These are phyloP conservation scores for Notiomystis cincta DNA, from an alignment of 2,113 vertebrate genomes.

Conservation along the genomic window DNA sequence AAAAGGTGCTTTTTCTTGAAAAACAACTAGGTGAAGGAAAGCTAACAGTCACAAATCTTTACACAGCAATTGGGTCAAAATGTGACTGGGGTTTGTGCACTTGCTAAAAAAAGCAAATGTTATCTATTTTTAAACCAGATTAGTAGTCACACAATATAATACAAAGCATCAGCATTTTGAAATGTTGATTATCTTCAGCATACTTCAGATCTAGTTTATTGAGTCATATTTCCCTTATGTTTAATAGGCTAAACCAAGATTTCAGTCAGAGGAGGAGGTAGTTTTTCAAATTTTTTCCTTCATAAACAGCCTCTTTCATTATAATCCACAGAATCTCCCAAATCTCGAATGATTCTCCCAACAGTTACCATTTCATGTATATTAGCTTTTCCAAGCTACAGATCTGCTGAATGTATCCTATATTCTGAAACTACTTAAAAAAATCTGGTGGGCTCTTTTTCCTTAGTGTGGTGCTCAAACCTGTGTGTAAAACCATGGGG, in stretches of 20 bases:
- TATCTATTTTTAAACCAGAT: constrained; percentile 50
- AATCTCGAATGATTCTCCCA: background rate
- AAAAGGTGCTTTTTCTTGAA: constrained; percentile 30
- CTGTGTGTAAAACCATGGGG: background rate
- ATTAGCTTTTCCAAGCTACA: background rate
- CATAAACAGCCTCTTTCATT: background rate
- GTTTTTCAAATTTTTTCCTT: background rate
- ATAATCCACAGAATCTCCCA: background rate
- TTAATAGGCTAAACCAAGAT: constrained; percentile 20
- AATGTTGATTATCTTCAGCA: background rate
- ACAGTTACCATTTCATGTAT: background rate
- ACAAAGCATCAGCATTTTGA: constrained; percentile 8
- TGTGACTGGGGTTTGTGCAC: background rate
- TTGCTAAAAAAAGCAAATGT: constrained; percentile 11
- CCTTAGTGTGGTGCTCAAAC: background rate
- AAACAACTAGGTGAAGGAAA: constrained; percentile 45
- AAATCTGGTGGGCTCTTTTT: background rate
- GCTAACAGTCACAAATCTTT: constrained; percentile 22
- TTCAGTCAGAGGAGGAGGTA: background rate
- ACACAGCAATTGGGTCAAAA: constrained; percentile 31
- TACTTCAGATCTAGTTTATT: background rate
- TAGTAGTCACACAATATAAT: background rate
- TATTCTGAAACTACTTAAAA: background rate
- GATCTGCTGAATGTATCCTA: background rate
- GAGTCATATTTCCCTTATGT: background rate